Percentiles rank a stretch among this genome's conserved stretches.
phyloP scores from a whole-genome alignment of 2,113 vertebrate species.

The Chionomys nivalis region DNA sequence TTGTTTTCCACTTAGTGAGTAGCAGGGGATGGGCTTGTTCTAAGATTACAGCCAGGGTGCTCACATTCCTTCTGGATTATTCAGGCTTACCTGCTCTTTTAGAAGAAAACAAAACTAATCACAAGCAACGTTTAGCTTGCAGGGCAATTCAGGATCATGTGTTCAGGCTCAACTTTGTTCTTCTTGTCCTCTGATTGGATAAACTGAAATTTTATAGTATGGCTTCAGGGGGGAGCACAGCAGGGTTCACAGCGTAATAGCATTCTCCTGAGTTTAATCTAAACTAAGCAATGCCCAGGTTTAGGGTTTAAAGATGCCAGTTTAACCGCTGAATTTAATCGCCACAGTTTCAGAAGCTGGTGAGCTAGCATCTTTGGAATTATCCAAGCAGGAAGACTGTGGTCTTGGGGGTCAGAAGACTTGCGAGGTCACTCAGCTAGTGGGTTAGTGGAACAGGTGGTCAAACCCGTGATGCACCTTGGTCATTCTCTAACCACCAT shows the following conservation, averaged over 20 bases:
- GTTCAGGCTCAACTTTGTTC: background rate
- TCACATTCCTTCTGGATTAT: conserved; percentile 45
- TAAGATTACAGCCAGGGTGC: conserved; percentile 39
- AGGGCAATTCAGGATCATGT: background rate
- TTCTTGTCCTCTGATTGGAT: background rate
- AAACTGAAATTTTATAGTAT: background rate
- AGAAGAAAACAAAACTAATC: conserved; percentile 15
- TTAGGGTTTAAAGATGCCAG: background rate
- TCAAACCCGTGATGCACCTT: background rate
- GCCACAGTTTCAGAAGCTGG: background rate
- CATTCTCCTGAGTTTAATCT: background rate
- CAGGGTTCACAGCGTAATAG: background rate
- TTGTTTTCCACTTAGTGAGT: conserved; percentile 7
- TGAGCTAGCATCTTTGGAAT: background rate
- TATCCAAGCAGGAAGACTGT: background rate
- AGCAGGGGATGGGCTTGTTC: background rate
- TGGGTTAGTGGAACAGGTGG: background rate
- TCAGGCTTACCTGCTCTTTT: conserved; percentile 6
- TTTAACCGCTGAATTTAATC: background rate
- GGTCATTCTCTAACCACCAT: fast-evolving
- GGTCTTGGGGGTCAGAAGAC: background rate
- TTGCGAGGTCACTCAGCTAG: background rate
- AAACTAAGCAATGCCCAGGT: background rate
- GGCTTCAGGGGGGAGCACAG: background rate
- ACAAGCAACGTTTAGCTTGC: background rate